phyloP scores from a whole-genome alignment of 2,797 vertebrate genomes.

The Gallinago stenura region DNA sequence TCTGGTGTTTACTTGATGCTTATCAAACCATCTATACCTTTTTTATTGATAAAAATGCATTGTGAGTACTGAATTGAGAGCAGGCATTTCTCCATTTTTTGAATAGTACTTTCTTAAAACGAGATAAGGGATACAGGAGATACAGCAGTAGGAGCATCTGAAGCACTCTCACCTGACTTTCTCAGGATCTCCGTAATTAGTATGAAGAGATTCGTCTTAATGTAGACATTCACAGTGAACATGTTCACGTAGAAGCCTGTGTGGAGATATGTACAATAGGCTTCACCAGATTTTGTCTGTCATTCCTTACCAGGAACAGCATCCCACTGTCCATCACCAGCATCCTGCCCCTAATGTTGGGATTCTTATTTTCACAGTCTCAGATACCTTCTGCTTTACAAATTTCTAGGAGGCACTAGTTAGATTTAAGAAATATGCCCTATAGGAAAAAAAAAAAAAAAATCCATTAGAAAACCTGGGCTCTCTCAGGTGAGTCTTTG shows the following conservation, averaged over 20 bases:
- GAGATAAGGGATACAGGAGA: neutral
- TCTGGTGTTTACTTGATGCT: neutral
- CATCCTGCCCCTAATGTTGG: neutral
- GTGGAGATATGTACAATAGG: neutral
- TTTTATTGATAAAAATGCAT: neutral
- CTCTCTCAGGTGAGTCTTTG: neutral
- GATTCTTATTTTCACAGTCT: neutral
- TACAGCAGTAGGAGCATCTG: neutral
- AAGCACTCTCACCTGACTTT: neutral
- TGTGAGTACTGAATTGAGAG: neutral
- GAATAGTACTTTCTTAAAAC: neutral
- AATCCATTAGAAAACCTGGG: neutral
- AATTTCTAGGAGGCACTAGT: neutral
- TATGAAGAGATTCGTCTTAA: neutral
- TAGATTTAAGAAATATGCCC: neutral
- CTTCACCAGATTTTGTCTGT: neutral
- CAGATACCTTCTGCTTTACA: neutral
- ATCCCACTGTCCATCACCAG: neutral
- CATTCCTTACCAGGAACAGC: neutral
- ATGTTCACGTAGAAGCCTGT: neutral
- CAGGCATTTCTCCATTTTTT: neutral
- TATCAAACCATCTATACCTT: neutral
- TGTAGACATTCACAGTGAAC: neutral
- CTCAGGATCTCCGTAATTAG: neutral
- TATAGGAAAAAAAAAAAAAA: neutral